Base-by-base conservation (phyloP, 2,888 invertebrate species). In the Ophion ventricosus region DNA sequence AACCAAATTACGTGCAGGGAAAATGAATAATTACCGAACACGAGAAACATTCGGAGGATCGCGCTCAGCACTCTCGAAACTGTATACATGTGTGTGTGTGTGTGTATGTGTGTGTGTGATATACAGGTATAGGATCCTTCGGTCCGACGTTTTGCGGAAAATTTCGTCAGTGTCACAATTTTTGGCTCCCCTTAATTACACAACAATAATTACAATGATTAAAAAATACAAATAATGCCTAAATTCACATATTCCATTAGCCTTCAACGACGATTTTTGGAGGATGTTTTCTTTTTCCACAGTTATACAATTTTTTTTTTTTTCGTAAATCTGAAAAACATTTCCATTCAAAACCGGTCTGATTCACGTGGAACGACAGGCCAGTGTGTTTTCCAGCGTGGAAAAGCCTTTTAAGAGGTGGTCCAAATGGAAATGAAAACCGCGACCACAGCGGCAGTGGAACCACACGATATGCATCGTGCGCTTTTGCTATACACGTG, bases 21-120 rank as follows among this genome's bases (percentile, higher is more conserved):
- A 75, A 90, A 88, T 88, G 86, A 89, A 89, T 90, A 90, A 90
- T 90, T 87, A 88, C 88, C 83, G 78, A 78, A 77, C 77, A 63
- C 80, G 77, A 85, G 85, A 87, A 63, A 64, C 63, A 88, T 85
- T 63, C 61, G 17, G n/a, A 61, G 29, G 69, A 59, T 69, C 77
- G 17, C 23, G 5, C 56, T 66, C 56, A 57, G 49, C 43, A 23
- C 35, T 77, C 26, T 25, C 14, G 76, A 26, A 8, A 26, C 35
- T 43, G 43, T 11, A 43, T 14, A 43, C 43, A 17, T 14, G 49
- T 17, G 49, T 3, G 14, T 1, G 49, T 17, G 35, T 8, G 35
- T 8, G 35, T 35, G 35, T 35, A 8, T 35, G 35, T 35, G 35
- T 49, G 49, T 17, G 14, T 17, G 14, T 49, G 49, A 11, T 0